Base-by-base conservation (phyloP, 1,140 invertebrate genomes). In the Argopecten irradians region DNA sequence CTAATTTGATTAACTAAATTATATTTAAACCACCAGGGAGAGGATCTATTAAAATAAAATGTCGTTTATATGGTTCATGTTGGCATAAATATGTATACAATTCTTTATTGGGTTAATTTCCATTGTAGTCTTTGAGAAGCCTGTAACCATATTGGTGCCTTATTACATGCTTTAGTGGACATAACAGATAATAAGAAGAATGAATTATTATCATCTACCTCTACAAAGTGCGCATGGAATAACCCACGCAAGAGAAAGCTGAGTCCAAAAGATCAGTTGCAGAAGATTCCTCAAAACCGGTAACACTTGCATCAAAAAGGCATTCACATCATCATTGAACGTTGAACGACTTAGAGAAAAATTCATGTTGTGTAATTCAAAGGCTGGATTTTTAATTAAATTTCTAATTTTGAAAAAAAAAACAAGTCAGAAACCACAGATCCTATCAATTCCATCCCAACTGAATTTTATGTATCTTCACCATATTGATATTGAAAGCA, bases 211-310 rank as follows among this genome's bases (percentile, higher is more conserved):
- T 33, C 84, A 14, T 85, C 84, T n/a, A 85, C 84, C 3, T 85
- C 84, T 35, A 14, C 3, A 36, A 85, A 85, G 35, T 85, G 84
- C 39, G 7, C 8, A 14, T 85, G 84, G 84, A 85, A 85, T 39
- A 35, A 35, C 39, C 84, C 84, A 36, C 32, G 84, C n/a, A 85
- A 85, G 39, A 85, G 84, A 28, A 85, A 85, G 34, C n/a, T 85
- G 34, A 22, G 14, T 22, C 84, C 84, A 85, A 85, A 85, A 11
- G 39, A 85, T 34, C 3, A 7, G 16, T 36, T n/a, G 1, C 34
- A 85, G 19, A 22, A n/a, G 36, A 8, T 14, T 14, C 39, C 39
- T 39, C n/a, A 36, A 9, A 36, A 85, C 35, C 14, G 32, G 1
- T 36, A 35, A 85, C 39, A n/a, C 9, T 7, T 32, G 11, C 5